Evolutionary conservation across 2,113 vertebrate genomes (phyloP), one percentile per base, ranked within the genome.

Genomic region (Caranx melampygus): DNA sequence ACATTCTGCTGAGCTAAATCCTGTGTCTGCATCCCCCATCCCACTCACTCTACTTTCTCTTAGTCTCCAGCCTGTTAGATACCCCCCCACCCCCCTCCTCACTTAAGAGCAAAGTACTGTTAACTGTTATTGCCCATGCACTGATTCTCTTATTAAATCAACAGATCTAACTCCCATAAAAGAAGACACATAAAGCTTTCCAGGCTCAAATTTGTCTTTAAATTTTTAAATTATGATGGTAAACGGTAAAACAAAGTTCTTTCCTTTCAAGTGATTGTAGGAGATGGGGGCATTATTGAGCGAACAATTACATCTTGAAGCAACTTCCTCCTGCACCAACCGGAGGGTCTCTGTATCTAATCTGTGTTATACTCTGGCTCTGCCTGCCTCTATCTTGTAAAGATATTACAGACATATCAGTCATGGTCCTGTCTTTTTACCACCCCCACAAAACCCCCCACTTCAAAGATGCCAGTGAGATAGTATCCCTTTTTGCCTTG

Each of bases 1-100:
- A 92, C 81, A 90, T 88, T 86, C 66, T 86, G 52, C 83, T 64
- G 59, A 44, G 83, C 79, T 85, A 82, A 85, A 81, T 87, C 42
- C 37, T 83, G 67, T 86, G 40, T 75, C 74, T 68, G 37, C 40
- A 26, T 59, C 47, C 55, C 52, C 31, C 65, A 57, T 7, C 31
- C 13, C 16, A 51, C 42, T 79, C 15, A 26, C 7, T 52, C 21
- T 40, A 51, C 35, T 75, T 61, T 33, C 47, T 71, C 18, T 64
- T 57, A 42, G 6, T 34, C 63, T 47, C 60, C 20, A 13, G 21
- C 33, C 20, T 74, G 34, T 78, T 55, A 58, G 51, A 78, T 59
- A 60, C 62, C 26, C 26, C 68, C 26, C 26, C 26, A 26, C 26
- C 26, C 26, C 37, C 4, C 26, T 66, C 40, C 52, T 68, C 59